A percentile compares a stretch with the other conserved stretches of the same genome.
Evolutionary conservation across 92 coral and sea anemone species (phyloP).

Genomic region (Micromussa lordhowensis): DNA sequence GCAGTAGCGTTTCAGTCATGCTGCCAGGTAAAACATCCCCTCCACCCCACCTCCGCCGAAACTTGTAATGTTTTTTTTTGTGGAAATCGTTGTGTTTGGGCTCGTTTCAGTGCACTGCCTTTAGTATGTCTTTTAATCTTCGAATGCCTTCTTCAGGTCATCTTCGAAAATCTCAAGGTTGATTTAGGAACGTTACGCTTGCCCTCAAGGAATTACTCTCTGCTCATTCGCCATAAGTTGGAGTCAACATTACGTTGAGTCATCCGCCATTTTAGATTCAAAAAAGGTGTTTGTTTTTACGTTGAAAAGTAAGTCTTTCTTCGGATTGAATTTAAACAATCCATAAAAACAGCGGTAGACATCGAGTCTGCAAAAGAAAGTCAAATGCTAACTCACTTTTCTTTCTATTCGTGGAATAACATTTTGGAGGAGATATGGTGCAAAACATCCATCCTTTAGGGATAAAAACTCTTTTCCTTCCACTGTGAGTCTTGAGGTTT

Average conservation of each 20-base stretch:
- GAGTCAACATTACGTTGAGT: neutral
- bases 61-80: neutral
- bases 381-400: neutral
- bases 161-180: neutral
- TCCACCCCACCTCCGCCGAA: too few species aligned
- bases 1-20: too few species aligned
- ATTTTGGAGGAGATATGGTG: constrained; percentile 60
- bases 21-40: too few species aligned
- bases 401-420: constrained; percentile 58
- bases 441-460: constrained; percentile 84
- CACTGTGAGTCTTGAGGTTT: constrained; percentile 54
- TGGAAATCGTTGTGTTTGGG: neutral
- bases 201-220: too few species aligned
- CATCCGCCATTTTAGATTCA: neutral
- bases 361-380: neutral
- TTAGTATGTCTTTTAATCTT: neutral
- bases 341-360: neutral
- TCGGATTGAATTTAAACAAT: neutral
- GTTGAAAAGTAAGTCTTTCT: neutral
- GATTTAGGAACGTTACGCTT: neutral
- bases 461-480: constrained; percentile 66
- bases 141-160: neutral
- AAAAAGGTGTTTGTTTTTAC: neutral
- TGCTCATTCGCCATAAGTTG: too few species aligned
- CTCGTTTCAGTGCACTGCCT: too few species aligned